Conservation (phyloP, 2,113 vertebrate species). For the Okapia johnstoni region DNA sequence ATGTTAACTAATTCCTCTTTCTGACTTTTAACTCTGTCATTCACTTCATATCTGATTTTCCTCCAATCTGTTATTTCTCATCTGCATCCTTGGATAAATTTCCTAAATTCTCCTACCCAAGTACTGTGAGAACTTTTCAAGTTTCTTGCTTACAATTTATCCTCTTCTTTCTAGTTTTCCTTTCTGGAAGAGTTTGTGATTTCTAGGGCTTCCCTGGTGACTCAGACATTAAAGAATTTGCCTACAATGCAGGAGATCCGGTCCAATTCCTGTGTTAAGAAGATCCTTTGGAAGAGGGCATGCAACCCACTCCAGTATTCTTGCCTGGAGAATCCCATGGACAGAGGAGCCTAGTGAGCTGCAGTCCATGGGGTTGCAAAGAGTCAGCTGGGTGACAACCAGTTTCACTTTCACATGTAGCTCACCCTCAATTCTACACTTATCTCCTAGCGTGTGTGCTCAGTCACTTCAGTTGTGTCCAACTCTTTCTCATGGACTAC, state of each 20-base stretch:
- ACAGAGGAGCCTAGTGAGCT: not conserved
- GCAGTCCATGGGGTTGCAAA: not conserved
- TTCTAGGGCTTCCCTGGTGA: not conserved
- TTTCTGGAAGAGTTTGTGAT: not conserved
- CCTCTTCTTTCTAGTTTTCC: not conserved
- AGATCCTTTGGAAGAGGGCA: not conserved
- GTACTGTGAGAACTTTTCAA: not conserved
- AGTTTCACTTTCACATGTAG: not conserved
- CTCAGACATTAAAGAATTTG: not conserved
- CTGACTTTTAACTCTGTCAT: not conserved
- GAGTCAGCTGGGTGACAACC: not conserved
- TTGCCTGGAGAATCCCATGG: not conserved
- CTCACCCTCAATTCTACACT: not conserved
- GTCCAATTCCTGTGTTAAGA: not conserved
- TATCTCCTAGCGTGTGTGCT: not conserved
- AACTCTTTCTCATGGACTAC: not conserved
- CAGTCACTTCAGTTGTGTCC: not conserved
- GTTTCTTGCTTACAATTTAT: not conserved
- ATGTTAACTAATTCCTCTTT: not conserved
- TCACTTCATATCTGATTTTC: not conserved
- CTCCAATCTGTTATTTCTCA: not conserved
- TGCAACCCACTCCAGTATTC: not conserved
- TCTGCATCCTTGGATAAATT: not conserved
- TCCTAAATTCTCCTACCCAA: not conserved
- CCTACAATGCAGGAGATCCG: not conserved